Percentiles rank a stretch among this genome's conserved stretches.
Conservation (phyloP, 1,140 invertebrate genomes). For the Argopecten irradians region DNA sequence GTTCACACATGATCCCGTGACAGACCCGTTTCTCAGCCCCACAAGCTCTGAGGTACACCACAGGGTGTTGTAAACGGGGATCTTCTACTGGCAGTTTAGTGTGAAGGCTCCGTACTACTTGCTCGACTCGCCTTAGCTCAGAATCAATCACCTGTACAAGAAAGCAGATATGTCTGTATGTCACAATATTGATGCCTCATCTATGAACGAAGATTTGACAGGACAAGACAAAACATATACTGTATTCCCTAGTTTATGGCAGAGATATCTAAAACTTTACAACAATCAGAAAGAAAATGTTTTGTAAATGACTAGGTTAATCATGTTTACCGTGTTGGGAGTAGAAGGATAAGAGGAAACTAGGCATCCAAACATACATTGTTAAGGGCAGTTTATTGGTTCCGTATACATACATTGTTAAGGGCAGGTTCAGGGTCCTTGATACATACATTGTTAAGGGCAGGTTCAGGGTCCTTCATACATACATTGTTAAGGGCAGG, state of each 20-base stretch:
- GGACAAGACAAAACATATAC: neutral
- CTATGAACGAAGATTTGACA: neutral
- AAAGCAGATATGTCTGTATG: neutral
- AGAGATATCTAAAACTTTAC: neutral
- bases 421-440: no score
- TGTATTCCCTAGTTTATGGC: neutral
- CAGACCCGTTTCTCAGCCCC: slow-evolving; percentile 48
- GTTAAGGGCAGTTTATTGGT: neutral
- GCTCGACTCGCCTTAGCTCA: slow-evolving; percentile 61
- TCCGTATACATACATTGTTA: no score
- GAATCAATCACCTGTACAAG: slow-evolving; percentile 57
- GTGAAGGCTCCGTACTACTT: slow-evolving; percentile 42
- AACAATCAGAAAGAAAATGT: no score
- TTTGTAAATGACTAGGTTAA: no score
- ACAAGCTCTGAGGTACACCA: slow-evolving; percentile 64
- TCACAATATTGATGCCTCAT: neutral
- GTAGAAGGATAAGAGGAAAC: neutral
- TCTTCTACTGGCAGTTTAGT: slow-evolving; percentile 61
- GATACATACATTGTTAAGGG: no score
- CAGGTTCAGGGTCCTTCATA: no score
- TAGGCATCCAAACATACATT: neutral
- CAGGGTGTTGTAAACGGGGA: slow-evolving; percentile 61
- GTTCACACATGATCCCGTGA: slow-evolving; percentile 63
- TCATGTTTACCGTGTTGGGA: no score
- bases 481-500: no score